Evolutionary conservation across 2,888 invertebrate species (phyloP), one percentile per base, ranked within the genome.

Genomic region (Melinaea marsaeus): DNA sequence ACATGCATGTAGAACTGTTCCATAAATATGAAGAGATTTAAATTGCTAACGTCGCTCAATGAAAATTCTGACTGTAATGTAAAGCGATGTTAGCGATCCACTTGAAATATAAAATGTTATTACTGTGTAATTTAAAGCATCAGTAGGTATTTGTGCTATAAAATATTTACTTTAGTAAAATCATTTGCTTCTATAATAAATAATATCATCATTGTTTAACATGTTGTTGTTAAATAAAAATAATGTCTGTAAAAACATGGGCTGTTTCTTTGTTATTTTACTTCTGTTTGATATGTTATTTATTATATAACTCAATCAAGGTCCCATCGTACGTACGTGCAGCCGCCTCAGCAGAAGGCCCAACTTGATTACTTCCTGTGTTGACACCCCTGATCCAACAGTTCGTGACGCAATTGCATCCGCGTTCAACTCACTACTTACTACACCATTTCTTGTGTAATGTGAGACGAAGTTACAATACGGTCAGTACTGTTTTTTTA

Each of bases 311-410:
- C 42, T n/a, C 13, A 13, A 7, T 13, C 35, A 4, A 46, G 57
- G 51, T 13, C 6, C 3, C 34, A 32, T 55, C 5, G 58, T 61
- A 55, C 58, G 61, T 57, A 60, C 46, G 45, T 13, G 54, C 45
- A 61, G 54, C 59, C 64, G 67, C 65, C 69, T 74, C 74, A 74
- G 69, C 74, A 69, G 64, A 61, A 67, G 68, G 63, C 63, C 67
- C 68, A 61, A 67, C 69, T 72, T 77, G 80, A 79, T 79, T 79
- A 76, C 74, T 75, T 79, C 79, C 79, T 64, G 74, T 75, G 74
- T 78, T 74, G 77, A 75, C 76, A 72, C 71, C 71, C 69, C 71
- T 69, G 67, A 71, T 67, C 65, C 65, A 61, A 61, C 65, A 63
- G 63, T 61, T 63, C 63, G 61, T 65, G 63, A 65, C 63, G 63